These are phyloP conservation scores for Amphiduros pacificus DNA, from an alignment of 2,888 invertebrate genomes.

Conservation along the genomic window DNA sequence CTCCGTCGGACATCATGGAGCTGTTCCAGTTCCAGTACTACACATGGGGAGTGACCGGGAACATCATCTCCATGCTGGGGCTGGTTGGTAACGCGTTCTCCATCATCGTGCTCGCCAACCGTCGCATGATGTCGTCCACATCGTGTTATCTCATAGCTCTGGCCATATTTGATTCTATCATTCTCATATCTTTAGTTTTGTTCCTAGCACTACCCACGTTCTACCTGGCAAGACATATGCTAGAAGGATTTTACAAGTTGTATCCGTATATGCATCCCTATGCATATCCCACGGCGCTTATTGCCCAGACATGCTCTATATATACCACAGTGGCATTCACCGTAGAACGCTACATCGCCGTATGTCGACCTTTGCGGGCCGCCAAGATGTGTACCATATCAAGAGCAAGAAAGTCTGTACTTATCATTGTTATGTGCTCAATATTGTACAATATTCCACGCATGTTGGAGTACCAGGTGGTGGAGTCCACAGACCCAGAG, in stretches of 20 bases:
- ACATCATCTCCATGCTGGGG: slow-evolving; percentile 81
- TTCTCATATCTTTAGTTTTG: slow-evolving; percentile 68
- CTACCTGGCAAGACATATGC: slow-evolving; percentile 68
- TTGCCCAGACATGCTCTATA: slow-evolving; percentile 90
- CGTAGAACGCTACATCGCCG: slow-evolving; percentile 88
- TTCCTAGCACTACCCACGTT: slow-evolving; percentile 49
- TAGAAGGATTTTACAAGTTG: slow-evolving; percentile 73
- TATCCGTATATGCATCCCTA: slow-evolving; percentile 80
- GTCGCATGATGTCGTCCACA: slow-evolving; percentile 94
- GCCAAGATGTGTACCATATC: slow-evolving; percentile 89
- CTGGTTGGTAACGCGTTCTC: slow-evolving; percentile 53
- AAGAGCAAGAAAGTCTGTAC: slow-evolving; percentile 80
- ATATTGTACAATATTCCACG: slow-evolving; percentile 82
- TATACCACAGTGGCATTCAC: slow-evolving; percentile 74
- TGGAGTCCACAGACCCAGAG: slow-evolving; percentile 2
- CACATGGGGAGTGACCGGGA: slow-evolving; percentile 83
- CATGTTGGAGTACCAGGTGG: slow-evolving; percentile 59
- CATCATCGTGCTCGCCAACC: slow-evolving; percentile 57
- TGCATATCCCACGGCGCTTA: slow-evolving; percentile 77
- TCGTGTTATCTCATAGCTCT: slow-evolving; percentile 91
- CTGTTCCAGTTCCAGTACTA: slow-evolving; percentile 64
- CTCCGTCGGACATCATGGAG: too few species aligned
- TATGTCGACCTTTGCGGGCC: slow-evolving; percentile 75
- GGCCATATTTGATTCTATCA: slow-evolving; percentile 88
- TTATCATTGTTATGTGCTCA: slow-evolving; percentile 80